Conservation (phyloP, 2,113 vertebrate genomes). For the Arothron firmamentum region DNA sequence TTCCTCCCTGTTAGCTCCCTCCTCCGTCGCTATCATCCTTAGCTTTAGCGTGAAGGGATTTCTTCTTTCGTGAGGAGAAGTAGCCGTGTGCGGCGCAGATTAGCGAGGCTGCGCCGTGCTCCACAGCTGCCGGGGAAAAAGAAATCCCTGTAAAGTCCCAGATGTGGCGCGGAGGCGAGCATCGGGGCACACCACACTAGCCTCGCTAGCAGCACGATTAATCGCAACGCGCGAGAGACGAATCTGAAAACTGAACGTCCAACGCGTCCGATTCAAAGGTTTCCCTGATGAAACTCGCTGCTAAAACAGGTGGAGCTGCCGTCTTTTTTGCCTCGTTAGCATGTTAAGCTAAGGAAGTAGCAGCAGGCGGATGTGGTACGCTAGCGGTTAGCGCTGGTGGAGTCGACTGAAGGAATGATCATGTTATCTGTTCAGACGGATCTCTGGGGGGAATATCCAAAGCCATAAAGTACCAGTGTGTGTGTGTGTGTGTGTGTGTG, state of each 20-base stretch:
- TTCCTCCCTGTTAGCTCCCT: conserved; percentile 7
- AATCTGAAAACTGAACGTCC: no score
- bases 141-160: conserved; percentile 26
- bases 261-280: no score
- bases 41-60: conserved; percentile 28
- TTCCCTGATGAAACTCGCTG: no score
- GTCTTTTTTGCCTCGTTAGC: no score
- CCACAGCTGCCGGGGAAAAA: conserved; percentile 35
- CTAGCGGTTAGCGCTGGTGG: no score
- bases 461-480: conserved; percentile 47
- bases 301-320: no score
- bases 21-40: conserved; percentile 26
- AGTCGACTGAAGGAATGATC: conserved; percentile 32
- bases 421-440: conserved; percentile 62
- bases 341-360: no score
- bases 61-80: conserved; percentile 17
- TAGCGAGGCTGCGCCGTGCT: conserved; percentile 22
- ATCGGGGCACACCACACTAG: no score
- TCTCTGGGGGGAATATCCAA: conserved; percentile 52
- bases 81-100: conserved; percentile 38
- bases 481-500: conserved; percentile 9
- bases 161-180: no score
- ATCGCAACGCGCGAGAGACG: no score
- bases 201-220: no score
- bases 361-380: no score